Evolutionary conservation across 2,113 vertebrate genomes (phyloP).

Genomic region (Melanerpes aurifrons): DNA sequence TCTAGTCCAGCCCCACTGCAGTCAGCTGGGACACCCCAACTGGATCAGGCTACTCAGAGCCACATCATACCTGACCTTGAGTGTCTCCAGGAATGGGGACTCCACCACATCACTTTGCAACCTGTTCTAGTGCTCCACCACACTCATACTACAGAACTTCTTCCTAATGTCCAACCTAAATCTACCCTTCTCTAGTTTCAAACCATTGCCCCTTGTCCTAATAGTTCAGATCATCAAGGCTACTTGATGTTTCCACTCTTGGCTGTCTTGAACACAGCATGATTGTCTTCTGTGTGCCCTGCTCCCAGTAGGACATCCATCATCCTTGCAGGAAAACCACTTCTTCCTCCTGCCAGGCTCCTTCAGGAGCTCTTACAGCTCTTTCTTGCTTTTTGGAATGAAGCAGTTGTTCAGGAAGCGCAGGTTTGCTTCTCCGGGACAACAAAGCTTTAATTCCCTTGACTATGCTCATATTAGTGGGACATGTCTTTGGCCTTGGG

Average conservation of each 20-base stretch:
- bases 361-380: background rate
- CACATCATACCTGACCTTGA: too few species aligned
- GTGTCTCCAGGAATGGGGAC: too few species aligned
- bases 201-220: too few species aligned
- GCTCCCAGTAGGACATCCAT: background rate
- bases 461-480: background rate
- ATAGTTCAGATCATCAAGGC: background rate
- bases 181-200: too few species aligned
- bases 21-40: too few species aligned
- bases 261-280: background rate
- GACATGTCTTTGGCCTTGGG: background rate
- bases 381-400: background rate
- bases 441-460: background rate
- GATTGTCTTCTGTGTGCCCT: background rate
- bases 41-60: too few species aligned
- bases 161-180: too few species aligned
- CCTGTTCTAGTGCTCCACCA: too few species aligned
- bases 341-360: background rate
- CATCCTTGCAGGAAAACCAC: background rate
- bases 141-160: too few species aligned
- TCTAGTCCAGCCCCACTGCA: too few species aligned
- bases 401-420: background rate
- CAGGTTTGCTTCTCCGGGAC: background rate
- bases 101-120: too few species aligned
- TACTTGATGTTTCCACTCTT: too few species aligned